Evolutionary conservation across 2,113 vertebrate genomes (phyloP).

Genomic region (Grantiella picta): DNA sequence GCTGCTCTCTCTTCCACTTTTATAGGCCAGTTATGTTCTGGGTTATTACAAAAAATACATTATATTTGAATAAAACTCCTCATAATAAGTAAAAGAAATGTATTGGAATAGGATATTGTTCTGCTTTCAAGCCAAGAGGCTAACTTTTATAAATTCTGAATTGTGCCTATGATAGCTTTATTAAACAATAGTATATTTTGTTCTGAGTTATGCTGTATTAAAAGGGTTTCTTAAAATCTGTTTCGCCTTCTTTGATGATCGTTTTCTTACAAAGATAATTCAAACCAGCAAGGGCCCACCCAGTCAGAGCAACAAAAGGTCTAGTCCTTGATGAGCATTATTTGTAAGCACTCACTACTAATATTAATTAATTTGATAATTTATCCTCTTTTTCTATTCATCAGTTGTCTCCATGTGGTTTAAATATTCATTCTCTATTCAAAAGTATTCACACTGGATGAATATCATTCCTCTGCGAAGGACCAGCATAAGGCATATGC

Average conservation of each 20-base stretch:
- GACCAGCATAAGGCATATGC: conserved; percentile 6
- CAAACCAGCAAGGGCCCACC: conserved; percentile 35
- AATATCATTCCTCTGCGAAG: conserved; percentile 19
- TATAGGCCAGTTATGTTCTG: background rate
- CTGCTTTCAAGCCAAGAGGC: conserved; percentile 16
- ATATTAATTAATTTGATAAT: conserved; percentile 63
- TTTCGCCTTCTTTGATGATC: conserved; percentile 40
- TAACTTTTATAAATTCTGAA: conserved; percentile 3
- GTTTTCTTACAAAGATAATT: conserved; percentile 52
- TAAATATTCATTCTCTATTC: conserved; percentile 46
- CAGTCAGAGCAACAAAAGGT: background rate
- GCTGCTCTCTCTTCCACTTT: background rate
- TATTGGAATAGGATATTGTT: background rate
- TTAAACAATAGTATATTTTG: conserved; percentile 33
- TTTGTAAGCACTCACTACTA: conserved; percentile 64
- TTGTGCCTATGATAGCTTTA: background rate
- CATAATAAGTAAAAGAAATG: background rate
- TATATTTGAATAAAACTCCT: background rate
- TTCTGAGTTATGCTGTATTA: conserved; percentile 2
- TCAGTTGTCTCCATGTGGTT: conserved; percentile 47
- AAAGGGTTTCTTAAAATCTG: conserved; percentile 44
- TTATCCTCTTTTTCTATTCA: conserved; percentile 40
- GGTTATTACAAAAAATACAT: background rate
- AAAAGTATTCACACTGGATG: conserved; percentile 25
- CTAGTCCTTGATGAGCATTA: background rate